Evolutionary conservation across 2,888 invertebrate species (phyloP).

Genomic region (Cataglyphis altisquamis): DNA sequence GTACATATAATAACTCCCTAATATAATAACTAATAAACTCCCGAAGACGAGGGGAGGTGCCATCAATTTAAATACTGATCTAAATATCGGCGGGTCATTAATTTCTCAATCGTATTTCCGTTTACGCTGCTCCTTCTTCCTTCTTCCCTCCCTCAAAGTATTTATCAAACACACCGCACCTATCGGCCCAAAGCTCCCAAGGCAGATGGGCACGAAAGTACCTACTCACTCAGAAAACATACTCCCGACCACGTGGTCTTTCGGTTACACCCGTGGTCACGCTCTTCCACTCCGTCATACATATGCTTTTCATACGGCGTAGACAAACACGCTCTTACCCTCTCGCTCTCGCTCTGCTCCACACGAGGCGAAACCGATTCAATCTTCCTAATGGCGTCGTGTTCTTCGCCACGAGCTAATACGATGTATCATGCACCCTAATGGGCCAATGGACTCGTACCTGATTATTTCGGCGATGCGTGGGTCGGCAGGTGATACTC

Average conservation of each 20-base stretch:
- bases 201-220: constrained; percentile 78
- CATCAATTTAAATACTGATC: not conserved
- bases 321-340: constrained; percentile 71
- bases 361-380: constrained; percentile 76
- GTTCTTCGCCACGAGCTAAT: constrained; percentile 77
- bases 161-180: constrained; percentile 75
- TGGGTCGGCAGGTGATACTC: constrained; percentile 74
- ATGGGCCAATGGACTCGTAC: constrained; percentile 78
- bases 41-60: not conserved
- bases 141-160: constrained; percentile 50
- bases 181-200: constrained; percentile 74
- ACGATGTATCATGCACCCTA: constrained; percentile 82
- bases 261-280: constrained; percentile 73
- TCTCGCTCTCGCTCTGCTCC: constrained; percentile 49
- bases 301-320: constrained; percentile 70
- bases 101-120: constrained; percentile 54
- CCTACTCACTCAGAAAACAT: constrained; percentile 79
- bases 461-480: constrained; percentile 77
- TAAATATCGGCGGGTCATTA: constrained; percentile 50
- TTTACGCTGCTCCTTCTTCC: not conserved
- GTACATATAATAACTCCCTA: too few relatives aligned
- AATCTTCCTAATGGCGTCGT: constrained; percentile 82
- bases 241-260: constrained; percentile 80
- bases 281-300: constrained; percentile 73
- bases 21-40: not conserved